Evolutionary conservation across 2,888 invertebrate genomes (phyloP).

Genomic region (Bombylius major): DNA sequence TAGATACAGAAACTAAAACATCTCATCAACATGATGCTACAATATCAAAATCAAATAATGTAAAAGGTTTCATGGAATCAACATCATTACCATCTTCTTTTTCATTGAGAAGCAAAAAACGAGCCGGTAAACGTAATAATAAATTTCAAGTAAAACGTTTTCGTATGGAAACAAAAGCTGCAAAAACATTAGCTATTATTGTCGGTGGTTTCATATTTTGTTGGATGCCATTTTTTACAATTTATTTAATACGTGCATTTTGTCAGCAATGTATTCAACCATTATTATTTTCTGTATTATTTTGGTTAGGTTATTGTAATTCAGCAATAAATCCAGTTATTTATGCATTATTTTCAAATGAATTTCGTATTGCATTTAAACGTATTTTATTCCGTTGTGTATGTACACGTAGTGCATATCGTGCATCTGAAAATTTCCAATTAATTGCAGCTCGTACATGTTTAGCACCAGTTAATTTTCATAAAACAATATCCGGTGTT

Average conservation of each 20-base stretch:
- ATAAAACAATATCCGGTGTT: constrained; percentile 35
- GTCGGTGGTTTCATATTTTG: constrained; percentile 95
- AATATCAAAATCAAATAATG: background rate
- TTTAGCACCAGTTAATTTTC: constrained; percentile 35
- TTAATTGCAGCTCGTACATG: constrained; percentile 33
- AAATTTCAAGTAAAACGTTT: constrained; percentile 85
- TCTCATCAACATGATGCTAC: background rate
- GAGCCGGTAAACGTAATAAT: constrained; percentile 75
- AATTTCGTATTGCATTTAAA: constrained; percentile 90
- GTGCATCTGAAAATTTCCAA: constrained; percentile 36
- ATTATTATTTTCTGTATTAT: constrained; percentile 77
- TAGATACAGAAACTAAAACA: constrained; percentile 16
- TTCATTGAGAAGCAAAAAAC: constrained; percentile 39
- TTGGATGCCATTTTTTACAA: constrained; percentile 94
- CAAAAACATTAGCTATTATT: constrained; percentile 91
- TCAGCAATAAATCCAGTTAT: constrained; percentile 92
- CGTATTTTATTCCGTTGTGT: constrained; percentile 78
- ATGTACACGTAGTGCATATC: constrained; percentile 42
- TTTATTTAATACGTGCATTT: constrained; percentile 83
- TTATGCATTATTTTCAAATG: constrained; percentile 87
- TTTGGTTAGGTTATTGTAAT: constrained; percentile 97
- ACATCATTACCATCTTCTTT: background rate
- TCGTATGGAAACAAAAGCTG: constrained; percentile 92
- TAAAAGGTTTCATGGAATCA: background rate
- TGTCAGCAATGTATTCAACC: constrained; percentile 75